Conservation (phyloP, 1,140 invertebrate genomes). For the Chelonus insularis region DNA sequence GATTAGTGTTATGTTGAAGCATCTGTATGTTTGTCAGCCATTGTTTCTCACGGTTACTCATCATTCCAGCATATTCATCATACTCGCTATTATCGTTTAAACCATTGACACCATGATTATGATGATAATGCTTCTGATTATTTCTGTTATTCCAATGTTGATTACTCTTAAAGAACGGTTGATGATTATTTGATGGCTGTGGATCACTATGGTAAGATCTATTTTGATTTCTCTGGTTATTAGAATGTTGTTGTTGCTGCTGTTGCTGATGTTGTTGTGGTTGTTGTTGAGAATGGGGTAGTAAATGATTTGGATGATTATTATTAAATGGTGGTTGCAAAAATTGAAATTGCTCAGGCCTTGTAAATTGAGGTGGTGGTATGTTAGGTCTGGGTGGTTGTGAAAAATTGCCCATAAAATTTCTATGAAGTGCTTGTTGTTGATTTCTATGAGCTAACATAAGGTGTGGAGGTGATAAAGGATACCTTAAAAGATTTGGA, state of each 20-base stretch:
- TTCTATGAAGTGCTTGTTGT: constrained; percentile 48
- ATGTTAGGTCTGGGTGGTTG: constrained; percentile 16
- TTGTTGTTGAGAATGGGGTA: constrained; percentile 35
- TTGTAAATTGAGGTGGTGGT: constrained; percentile 43
- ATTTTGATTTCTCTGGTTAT: constrained; percentile 56
- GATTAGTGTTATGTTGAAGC: constrained; percentile 82
- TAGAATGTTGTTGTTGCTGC: constrained; percentile 48
- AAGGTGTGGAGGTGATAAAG: constrained; percentile 46
- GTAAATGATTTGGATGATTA: constrained; percentile 20
- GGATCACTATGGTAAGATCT: constrained; percentile 45
- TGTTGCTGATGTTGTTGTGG: constrained; percentile 44
- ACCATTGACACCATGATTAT: constrained; percentile 46
- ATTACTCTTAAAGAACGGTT: constrained; percentile 56
- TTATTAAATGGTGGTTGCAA: constrained; percentile 13
- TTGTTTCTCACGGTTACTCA: constrained; percentile 89
- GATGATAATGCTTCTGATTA: constrained; percentile 46
- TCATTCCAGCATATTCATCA: constrained; percentile 86
- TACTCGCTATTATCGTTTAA: constrained; percentile 50
- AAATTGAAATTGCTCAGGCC: constrained; percentile 40
- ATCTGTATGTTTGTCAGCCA: constrained; percentile 93
- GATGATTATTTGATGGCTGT: constrained; percentile 41
- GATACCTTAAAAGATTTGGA: constrained; percentile 59
- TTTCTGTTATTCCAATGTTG: constrained; percentile 50
- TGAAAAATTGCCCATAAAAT: constrained; percentile 34
- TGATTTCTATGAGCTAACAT: constrained; percentile 47